Conservation (phyloP, 2,888 invertebrate genomes). For the Acanthosoma haemorrhoidale region DNA sequence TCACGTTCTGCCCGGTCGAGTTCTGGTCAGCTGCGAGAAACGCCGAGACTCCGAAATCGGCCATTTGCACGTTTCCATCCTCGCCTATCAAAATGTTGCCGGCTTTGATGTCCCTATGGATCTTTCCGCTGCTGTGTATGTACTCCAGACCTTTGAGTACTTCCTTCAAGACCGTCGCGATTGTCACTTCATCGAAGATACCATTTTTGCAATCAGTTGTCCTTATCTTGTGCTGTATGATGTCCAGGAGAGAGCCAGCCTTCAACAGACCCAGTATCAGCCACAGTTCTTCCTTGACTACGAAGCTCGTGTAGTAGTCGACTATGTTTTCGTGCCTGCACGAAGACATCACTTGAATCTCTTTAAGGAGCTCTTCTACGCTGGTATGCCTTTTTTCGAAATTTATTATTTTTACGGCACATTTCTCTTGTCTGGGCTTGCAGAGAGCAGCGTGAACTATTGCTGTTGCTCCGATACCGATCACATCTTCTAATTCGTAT, state of each 20-base stretch:
- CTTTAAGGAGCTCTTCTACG: conserved; percentile 89
- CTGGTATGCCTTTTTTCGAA: conserved; percentile 99
- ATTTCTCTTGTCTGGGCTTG: conserved; percentile 83
- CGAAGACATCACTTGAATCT: conserved; percentile 93
- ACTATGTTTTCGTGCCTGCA: conserved; percentile 99
- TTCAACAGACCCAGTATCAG: conserved; percentile 92
- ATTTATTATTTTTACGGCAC: conserved; percentile 97
- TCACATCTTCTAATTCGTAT: conserved; percentile 88
- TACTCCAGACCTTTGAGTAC: conserved; percentile 96
- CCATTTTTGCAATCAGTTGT: conserved; percentile 88
- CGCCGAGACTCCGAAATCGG: conserved; percentile 97
- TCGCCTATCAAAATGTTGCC: conserved; percentile 95
- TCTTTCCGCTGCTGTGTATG: conserved; percentile 97
- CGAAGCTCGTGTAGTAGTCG: conserved; percentile 97
- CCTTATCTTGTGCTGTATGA: conserved; percentile 92
- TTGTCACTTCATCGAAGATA: conserved; percentile 94
- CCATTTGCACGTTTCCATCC: conserved; percentile 95
- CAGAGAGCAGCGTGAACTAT: conserved; percentile 92
- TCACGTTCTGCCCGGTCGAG: conserved; percentile 84
- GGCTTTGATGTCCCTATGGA: conserved; percentile 96
- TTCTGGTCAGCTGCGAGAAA: conserved; percentile 94
- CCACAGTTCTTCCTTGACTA: conserved; percentile 95
- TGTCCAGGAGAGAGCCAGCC: conserved; percentile 82
- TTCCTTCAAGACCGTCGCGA: conserved; percentile 92
- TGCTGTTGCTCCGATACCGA: conserved; percentile 94